Evolutionary conservation across 2,797 vertebrate genomes (phyloP).

Genomic region (Melanotaenia maccullochi): DNA sequence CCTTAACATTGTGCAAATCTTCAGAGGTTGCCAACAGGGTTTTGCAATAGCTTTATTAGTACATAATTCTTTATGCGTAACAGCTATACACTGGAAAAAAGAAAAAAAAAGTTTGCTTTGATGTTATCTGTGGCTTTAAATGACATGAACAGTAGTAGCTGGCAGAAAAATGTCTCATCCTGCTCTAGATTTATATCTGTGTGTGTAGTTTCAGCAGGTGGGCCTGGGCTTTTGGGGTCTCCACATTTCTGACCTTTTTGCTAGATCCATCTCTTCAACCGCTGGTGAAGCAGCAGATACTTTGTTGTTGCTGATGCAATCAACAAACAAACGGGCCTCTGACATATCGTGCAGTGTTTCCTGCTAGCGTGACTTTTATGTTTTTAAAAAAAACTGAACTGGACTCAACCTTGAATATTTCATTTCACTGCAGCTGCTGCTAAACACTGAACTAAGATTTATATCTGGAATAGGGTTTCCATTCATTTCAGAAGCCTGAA

Average conservation of each 20-base stretch:
- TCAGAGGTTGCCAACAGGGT: too few relatives aligned
- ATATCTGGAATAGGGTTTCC: neutral
- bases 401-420: neutral
- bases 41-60: neutral
- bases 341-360: neutral
- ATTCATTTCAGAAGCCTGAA: slow-evolving; percentile 9
- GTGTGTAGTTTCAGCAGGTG: neutral
- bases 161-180: neutral
- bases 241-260: neutral
- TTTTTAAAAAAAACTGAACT: neutral
- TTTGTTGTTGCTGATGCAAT: neutral
- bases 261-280: neutral
- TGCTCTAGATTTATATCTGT: neutral
- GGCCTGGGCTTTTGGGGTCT: neutral
- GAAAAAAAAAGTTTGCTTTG: too few relatives aligned
- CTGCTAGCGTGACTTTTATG: neutral
- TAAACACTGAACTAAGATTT: neutral
- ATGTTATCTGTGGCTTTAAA: neutral
- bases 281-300: neutral
- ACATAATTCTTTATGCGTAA: neutral
- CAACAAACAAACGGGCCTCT: neutral
- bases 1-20: neutral
- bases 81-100: neutral
- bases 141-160: neutral
- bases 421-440: neutral